These are phyloP conservation scores for Caenorhabditis inopinata DNA, from an alignment of 1,140 invertebrate genomes.

Conservation along the genomic window DNA sequence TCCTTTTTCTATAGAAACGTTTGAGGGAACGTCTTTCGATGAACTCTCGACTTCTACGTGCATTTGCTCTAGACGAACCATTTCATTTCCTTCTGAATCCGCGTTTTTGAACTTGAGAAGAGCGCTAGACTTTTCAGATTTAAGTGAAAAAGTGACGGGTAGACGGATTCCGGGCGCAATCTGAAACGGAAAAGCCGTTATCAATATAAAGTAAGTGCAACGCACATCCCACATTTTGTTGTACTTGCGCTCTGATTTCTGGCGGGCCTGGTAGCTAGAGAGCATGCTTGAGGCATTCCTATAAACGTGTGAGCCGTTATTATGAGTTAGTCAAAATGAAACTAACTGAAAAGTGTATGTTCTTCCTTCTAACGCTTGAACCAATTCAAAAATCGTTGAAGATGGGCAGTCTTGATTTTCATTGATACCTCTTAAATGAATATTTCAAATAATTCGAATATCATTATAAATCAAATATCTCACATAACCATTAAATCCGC, in stretches of 20 bases:
- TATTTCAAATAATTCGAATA: not conserved
- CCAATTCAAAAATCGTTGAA: not conserved
- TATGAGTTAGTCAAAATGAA: too few relatives aligned
- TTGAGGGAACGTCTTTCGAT: not conserved
- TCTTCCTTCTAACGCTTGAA: not conserved
- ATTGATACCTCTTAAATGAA: not conserved
- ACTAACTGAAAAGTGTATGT: not conserved
- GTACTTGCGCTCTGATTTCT: conserved; percentile 12
- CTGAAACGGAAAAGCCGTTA: too few relatives aligned
- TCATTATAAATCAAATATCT: not conserved
- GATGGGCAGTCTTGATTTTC: not conserved
- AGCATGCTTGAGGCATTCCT: not conserved
- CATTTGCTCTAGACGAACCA: conserved; percentile 12
- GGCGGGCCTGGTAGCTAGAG: conserved; percentile 1
- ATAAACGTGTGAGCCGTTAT: not conserved
- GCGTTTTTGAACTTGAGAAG: conserved; percentile 21
- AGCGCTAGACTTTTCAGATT: not conserved
- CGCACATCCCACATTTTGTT: conserved; percentile 21
- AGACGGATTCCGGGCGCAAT: conserved; percentile 8
- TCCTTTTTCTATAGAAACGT: not conserved
- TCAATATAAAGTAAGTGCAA: too few relatives aligned
- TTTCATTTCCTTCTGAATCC: conserved; percentile 17
- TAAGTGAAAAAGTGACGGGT: not conserved
- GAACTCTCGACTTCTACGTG: not conserved
- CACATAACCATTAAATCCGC: conserved; percentile 3